phyloP scores from a whole-genome alignment of 2,888 invertebrate species.

The Aproaerema taeniolella region DNA sequence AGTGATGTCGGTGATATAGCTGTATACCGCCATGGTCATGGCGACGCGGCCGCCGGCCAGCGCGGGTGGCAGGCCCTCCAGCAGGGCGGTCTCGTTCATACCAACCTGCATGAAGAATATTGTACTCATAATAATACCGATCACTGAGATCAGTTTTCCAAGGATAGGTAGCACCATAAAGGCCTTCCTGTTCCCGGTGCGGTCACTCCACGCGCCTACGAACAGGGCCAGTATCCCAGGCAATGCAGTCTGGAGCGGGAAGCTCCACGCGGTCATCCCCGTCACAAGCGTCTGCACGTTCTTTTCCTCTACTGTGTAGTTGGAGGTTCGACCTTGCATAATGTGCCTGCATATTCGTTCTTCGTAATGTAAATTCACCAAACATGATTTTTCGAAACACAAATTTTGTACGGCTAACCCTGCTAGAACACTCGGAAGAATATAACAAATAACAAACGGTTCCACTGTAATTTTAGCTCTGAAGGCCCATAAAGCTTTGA shows the following conservation, averaged over 20 bases:
- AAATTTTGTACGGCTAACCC: slow-evolving; percentile 77
- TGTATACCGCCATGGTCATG: slow-evolving; percentile 79
- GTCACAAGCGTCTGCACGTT: slow-evolving; percentile 73
- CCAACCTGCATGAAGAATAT: slow-evolving; percentile 75
- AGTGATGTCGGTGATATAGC: slow-evolving; percentile 79
- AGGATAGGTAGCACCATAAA: slow-evolving; percentile 78
- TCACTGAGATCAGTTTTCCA: slow-evolving; percentile 75
- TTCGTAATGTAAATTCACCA: slow-evolving; percentile 74
- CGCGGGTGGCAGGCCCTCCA: slow-evolving; percentile 78
- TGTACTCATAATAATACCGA: slow-evolving; percentile 76
- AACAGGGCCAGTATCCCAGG: slow-evolving; percentile 77
- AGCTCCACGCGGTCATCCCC: slow-evolving; percentile 78
- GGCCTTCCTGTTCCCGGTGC: slow-evolving; percentile 76
- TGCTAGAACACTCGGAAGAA: slow-evolving; percentile 81
- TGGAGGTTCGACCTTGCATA: slow-evolving; percentile 59
- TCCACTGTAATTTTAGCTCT: slow-evolving; percentile 79
- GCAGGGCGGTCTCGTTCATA: slow-evolving; percentile 72
- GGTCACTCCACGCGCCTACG: slow-evolving; percentile 80
- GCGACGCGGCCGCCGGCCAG: slow-evolving; percentile 79
- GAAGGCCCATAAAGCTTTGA: slow-evolving; percentile 59
- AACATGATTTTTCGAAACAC: slow-evolving; percentile 77
- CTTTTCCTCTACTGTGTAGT: slow-evolving; percentile 57
- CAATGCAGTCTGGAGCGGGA: slow-evolving; percentile 74
- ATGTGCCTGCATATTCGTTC: slow-evolving; percentile 71
- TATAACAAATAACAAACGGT: slow-evolving; percentile 81